These are phyloP conservation scores for Hylaea fasciaria DNA, from an alignment of 2,888 invertebrate genomes.

Conservation along the genomic window DNA sequence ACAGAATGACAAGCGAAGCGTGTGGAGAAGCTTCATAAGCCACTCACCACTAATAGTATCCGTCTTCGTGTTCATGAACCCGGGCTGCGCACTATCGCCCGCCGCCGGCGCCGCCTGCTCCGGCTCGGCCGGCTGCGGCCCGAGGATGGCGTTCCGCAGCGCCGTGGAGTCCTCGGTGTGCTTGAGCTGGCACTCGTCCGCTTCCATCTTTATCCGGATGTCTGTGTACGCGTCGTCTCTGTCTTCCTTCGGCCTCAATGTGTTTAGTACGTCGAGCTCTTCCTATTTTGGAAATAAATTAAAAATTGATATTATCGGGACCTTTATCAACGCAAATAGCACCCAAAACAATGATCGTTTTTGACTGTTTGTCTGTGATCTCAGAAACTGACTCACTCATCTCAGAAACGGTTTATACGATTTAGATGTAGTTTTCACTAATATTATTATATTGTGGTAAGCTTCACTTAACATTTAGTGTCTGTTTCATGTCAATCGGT, in stretches of 20 bases:
- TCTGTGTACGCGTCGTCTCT: constrained; percentile 69
- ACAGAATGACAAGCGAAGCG: too few species aligned
- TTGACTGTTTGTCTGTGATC: too few species aligned
- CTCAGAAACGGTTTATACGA: too few species aligned
- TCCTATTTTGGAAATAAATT: constrained; percentile 74
- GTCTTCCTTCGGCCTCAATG: constrained; percentile 88
- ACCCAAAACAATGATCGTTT: too few species aligned
- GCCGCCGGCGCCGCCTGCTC: constrained; percentile 57
- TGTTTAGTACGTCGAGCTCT: constrained; percentile 88
- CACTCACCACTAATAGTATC: constrained; percentile 63
- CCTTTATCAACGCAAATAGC: too few species aligned
- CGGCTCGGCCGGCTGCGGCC: constrained; percentile 67
- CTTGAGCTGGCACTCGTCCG: constrained; percentile 67
- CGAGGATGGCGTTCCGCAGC: constrained; percentile 75
- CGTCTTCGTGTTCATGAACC: constrained; percentile 54
- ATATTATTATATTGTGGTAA: too few species aligned
- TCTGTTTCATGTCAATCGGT: too few species aligned
- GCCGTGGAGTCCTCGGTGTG: constrained; percentile 80
- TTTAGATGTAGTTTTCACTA: too few species aligned
- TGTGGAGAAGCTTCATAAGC: too few species aligned
- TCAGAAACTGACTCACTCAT: too few species aligned
- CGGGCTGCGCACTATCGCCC: constrained; percentile 46
- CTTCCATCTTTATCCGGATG: constrained; percentile 65
- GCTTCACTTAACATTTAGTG: too few species aligned
- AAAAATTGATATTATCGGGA: too few species aligned